Percentiles rank a stretch among this genome's conserved stretches.
Conservation (phyloP, 2,113 vertebrate species). For the Gyps fulvus region DNA sequence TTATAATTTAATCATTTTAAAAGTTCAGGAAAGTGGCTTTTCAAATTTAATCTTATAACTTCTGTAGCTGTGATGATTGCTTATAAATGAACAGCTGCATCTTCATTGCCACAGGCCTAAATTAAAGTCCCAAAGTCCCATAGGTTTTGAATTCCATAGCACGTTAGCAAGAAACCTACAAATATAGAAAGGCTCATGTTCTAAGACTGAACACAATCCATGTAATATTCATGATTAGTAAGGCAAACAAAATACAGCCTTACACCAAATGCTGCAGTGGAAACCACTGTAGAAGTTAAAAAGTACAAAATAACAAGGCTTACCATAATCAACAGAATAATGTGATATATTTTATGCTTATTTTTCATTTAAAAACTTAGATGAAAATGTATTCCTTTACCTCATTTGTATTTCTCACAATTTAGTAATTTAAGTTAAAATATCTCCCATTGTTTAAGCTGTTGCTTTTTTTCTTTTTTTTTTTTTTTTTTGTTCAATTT, state of each 20-base stretch:
- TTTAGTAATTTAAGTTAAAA: not conserved
- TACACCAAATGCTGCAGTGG: not conserved
- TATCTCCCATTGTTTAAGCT: not conserved
- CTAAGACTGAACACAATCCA: conserved; percentile 9
- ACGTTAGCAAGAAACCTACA: conserved; percentile 57
- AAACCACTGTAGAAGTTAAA: not conserved
- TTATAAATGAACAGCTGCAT: conserved; percentile 70
- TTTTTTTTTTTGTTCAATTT: not conserved
- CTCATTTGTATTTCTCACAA: not conserved
- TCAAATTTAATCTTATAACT: conserved; percentile 18
- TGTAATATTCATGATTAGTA: conserved; percentile 46
- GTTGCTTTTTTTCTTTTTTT: not conserved
- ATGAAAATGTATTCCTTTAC: not conserved
- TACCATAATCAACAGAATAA: not conserved
- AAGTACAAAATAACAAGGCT: not conserved
- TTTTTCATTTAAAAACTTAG: not conserved
- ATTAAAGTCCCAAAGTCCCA: conserved; percentile 64
- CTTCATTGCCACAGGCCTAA: conserved; percentile 62
- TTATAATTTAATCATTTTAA: conserved; percentile 28
- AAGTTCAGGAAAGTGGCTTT: conserved; percentile 46
- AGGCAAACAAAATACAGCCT: conserved; percentile 35
- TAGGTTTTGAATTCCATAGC: conserved; percentile 66
- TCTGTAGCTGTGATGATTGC: conserved; percentile 59
- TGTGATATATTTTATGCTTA: not conserved
- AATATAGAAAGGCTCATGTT: conserved; percentile 64